A percentile compares a stretch with the other conserved stretches of the same genome.
Evolutionary conservation across 2,888 invertebrate genomes (phyloP).

Genomic region (Mythimna loreyi): DNA sequence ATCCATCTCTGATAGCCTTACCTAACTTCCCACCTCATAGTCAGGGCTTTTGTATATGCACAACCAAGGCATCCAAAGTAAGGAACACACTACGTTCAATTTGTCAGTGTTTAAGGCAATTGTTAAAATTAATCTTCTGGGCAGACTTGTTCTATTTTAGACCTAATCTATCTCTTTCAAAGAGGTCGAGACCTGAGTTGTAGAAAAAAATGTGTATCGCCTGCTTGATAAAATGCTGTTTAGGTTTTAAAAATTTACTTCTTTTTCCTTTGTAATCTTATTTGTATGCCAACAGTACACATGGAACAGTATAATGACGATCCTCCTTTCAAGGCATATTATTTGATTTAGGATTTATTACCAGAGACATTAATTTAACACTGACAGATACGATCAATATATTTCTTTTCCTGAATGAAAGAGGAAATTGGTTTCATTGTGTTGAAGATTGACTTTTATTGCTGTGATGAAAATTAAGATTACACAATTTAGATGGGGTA

Average conservation of each 20-base stretch:
- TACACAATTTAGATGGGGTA: not conserved
- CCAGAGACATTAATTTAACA: slow-evolving; percentile 15
- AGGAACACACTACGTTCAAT: not conserved
- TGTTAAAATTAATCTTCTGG: not conserved
- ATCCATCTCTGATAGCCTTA: not conserved
- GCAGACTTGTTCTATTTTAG: not conserved
- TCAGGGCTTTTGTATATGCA: not conserved
- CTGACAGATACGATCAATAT: slow-evolving; percentile 34
- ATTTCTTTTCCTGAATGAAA: slow-evolving; percentile 32
- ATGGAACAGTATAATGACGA: not conserved
- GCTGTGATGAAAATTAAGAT: slow-evolving; percentile 20
- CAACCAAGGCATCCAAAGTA: not conserved
- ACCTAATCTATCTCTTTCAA: too few species aligned
- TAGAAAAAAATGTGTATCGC: too few species aligned
- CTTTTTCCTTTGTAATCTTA: not conserved
- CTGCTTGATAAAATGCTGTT: too few species aligned
- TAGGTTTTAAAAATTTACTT: not conserved
- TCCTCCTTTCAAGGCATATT: slow-evolving; percentile 12
- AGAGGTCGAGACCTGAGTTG: too few species aligned
- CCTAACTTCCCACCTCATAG: not conserved
- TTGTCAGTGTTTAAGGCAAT: not conserved
- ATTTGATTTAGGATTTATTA: slow-evolving; percentile 31
- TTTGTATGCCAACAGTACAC: not conserved
- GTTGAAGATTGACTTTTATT: slow-evolving; percentile 19
- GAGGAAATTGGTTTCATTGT: slow-evolving; percentile 34